Base-by-base conservation (phyloP, 2,797 vertebrate species). In the Chelon labrosus region DNA sequence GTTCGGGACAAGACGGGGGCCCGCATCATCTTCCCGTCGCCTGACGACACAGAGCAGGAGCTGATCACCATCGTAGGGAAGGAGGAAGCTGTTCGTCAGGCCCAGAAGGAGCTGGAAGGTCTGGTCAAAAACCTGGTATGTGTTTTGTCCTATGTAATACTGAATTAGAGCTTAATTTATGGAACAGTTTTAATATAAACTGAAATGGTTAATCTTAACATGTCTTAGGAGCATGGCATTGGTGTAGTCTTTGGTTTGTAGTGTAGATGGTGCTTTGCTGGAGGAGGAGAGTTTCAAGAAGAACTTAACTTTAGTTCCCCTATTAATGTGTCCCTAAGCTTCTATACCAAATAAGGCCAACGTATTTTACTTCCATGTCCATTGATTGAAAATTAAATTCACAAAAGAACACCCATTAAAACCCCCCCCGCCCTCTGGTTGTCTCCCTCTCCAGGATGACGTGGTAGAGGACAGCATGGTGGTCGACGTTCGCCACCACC, bases 101-200 rank as follows among this genome's bases (percentile, higher is more conserved):
- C 94, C 1, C 94, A 95, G 89, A 95, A 86, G 56, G 93, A 95
- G 73, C 84, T 96, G 85, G 95, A 95, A 59, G 84, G 37, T 47
- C 93, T 96, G 53, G 92, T 96, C 46, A 94, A 95, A 82, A 95
- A 95, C 83, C 89, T 96, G 94, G 95, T 96, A 86, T 20, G 2
- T 14, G 11, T 7, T 49, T 49, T 56, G 19, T 50, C 20, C 5
- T n/a, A 16, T 3, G 31, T 11, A 42, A 31, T 35, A 41, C 51
- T 20, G 19, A 11, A 38, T 13, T 53, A 35, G 31, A 27, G 25
- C 25, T 27, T 27, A 27, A 27, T 3, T 27, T 27, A 27, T 27
- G 25, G 25, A 27, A 27, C 25, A 27, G 25, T 27, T n/a, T 22
- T 22, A 22, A 22, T 22, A 22, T 3, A 22, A 22, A 22, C 22